Percentiles rank a stretch among this genome's conserved stretches.
These are phyloP conservation scores for Lydus trimaculatus DNA, from an alignment of 2,888 invertebrate genomes.

Conservation along the genomic window DNA sequence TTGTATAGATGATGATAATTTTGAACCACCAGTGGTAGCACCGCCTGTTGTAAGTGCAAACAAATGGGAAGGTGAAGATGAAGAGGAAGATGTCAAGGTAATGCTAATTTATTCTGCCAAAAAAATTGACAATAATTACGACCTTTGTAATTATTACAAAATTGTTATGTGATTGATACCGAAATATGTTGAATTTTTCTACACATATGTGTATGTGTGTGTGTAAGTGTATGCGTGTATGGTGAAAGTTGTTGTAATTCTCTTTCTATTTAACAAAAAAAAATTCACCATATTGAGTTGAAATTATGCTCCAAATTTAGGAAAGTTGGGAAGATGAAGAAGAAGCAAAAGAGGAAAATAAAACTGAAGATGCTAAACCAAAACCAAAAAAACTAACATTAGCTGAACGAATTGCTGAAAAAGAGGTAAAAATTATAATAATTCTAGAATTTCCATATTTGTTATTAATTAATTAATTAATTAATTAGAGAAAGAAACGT, in stretches of 20 bases:
- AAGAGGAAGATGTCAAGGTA: conserved; percentile 87
- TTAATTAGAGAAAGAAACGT: conserved; percentile 64
- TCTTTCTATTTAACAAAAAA: conserved; percentile 12
- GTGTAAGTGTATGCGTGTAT: not conserved
- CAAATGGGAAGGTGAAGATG: conserved; percentile 91
- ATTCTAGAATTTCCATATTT: too few relatives aligned
- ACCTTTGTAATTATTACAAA: not conserved
- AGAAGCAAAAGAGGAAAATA: conserved; percentile 73
- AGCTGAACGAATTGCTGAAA: conserved; percentile 84
- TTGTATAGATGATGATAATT: conserved; percentile 74
- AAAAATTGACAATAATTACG: not conserved
- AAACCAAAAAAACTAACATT: conserved; percentile 76
- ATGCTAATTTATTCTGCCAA: conserved; percentile 27
- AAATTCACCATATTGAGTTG: conserved; percentile 13
- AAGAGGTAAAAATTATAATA: conserved; percentile 71
- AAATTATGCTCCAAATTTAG: conserved; percentile 62
- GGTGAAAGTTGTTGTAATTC: conserved; percentile 21
- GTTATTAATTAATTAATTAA: too few relatives aligned
- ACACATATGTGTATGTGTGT: not conserved
- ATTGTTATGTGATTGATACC: not conserved
- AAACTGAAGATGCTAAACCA: conserved; percentile 47
- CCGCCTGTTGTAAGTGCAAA: conserved; percentile 66
- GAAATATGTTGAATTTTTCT: too few relatives aligned
- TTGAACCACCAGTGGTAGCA: conserved; percentile 71
- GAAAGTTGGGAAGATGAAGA: conserved; percentile 96